Evolutionary conservation across 1,140 invertebrate species (phyloP), one percentile per base, ranked within the genome.

Genomic region (Pollicipes pollicipes): DNA sequence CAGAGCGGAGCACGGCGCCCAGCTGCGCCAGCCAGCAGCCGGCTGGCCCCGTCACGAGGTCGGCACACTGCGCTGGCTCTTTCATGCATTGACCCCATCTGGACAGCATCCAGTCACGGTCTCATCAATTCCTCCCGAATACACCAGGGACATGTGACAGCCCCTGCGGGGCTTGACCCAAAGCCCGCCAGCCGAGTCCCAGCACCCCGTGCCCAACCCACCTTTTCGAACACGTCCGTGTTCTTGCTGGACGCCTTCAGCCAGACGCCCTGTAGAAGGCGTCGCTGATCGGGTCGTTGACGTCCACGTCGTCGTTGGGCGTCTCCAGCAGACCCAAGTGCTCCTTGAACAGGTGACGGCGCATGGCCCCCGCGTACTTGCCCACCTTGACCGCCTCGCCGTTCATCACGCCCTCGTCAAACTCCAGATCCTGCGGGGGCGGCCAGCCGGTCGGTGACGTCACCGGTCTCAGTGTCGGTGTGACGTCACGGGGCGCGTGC

Each of bases 261-360:
- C 93, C 93, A 97, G 0, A 89, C 78, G 70, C 88, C 85, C 73
- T 86, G 78, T 90, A 96, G 80, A 97, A 93, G 31, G 85, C 78
- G 73, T 89, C 84, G 73, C 80, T 83, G 37, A 89, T 83, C 0
- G 89, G 89, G 80, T 95, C 92, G 35, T 83, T 84, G 1, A 95
- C 79, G 73, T 78, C 76, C 1, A 80, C 26, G 85, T 77, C 24
- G 83, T 83, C 74, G 75, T 70, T 2, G 78, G 74, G 6, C 80
- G 81, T 26, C 79, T 81, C 76, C 31, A 83, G 74, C 0, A 84
- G 76, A 2, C 83, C 90, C 35, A 98, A 83, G 82, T 98, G 95
- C 80, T 98, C 95, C 73, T 87, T 84, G 79, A 98, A 96, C 29
- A 98, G 79, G 66, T 88, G 86, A 77, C 88, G 89, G 69, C 95